These are phyloP conservation scores for Osmoderma eremita DNA, from an alignment of 2,888 invertebrate species.

Conservation along the genomic window DNA sequence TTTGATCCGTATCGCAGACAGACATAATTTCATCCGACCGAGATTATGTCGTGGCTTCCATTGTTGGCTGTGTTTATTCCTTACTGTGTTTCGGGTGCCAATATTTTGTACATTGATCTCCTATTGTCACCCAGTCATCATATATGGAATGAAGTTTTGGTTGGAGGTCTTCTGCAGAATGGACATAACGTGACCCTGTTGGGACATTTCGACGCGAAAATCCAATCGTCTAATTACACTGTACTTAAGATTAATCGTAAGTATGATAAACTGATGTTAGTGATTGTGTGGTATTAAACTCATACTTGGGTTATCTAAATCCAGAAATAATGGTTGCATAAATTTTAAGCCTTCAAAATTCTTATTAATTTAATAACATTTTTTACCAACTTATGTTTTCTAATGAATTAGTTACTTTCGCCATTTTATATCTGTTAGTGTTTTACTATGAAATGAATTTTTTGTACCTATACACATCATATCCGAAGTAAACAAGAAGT, in stretches of 20 bases:
- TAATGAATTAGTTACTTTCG: no score
- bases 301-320: no score
- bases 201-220: constrained; percentile 30
- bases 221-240: constrained; percentile 42
- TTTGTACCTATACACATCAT: no score
- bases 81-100: constrained; percentile 19
- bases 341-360: background rate
- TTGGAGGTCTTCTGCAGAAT: constrained; percentile 36
- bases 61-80: background rate
- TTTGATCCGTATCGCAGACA: no score
- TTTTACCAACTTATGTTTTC: no score
- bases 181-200: constrained; percentile 47
- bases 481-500: no score
- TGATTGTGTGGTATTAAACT: no score
- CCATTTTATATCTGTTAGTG: no score
- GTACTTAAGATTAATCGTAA: constrained; percentile 43
- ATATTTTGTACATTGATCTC: constrained; percentile 40
- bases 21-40: no score
- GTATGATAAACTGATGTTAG: background rate
- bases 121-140: constrained; percentile 45
- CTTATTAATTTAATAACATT: background rate
- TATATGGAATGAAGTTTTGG: constrained; percentile 45
- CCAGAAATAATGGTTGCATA: no score
- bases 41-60: background rate
- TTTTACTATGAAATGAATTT: no score